Evolutionary conservation across 1,140 invertebrate species (phyloP), one percentile per base, ranked within the genome.

Genomic region (Delia radicum): DNA sequence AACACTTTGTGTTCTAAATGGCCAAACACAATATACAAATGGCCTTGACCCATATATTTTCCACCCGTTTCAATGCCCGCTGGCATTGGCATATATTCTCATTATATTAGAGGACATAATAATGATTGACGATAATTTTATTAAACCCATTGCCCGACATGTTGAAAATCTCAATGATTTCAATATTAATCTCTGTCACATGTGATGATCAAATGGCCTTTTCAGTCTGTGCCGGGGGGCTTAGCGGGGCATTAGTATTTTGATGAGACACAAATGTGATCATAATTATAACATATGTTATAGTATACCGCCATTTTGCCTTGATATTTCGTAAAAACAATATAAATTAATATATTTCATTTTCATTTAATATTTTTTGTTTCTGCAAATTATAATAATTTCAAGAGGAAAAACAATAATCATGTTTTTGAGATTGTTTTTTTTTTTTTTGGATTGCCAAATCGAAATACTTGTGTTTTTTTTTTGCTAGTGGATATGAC

Each of bases 1-100:
- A n/a, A n/a, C n/a, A n/a, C n/a, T n/a, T n/a, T n/a, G n/a, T n/a
- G n/a, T n/a, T n/a, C n/a, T n/a, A n/a, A n/a, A n/a, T n/a, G n/a
- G n/a, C n/a, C n/a, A n/a, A n/a, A n/a, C n/a, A n/a, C n/a, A n/a
- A n/a, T n/a, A n/a, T n/a, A n/a, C 29, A 65, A 77, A 80, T 79
- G 79, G 24, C 79, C 79, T 80, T 80, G 79, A 80, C 79, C 79
- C 76, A 80, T 73, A 78, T 80, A 75, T 75, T 55, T 55, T 1
- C 21, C 48, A 7, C 48, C 21, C 48, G 48, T 55, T 55, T 55
- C 29, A 12, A 2, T 24, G 46, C 33, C 18, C 13, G 26, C 24
- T 69, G 37, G 71, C 72, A 74, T 67, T 67, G 63, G 63, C 63
- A 67, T 31, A 67, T 67, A 29, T 28, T 27, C 13, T n/a, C 28